Evolutionary conservation across 2,888 invertebrate genomes (phyloP).

Genomic region (Tenthredo livida): DNA sequence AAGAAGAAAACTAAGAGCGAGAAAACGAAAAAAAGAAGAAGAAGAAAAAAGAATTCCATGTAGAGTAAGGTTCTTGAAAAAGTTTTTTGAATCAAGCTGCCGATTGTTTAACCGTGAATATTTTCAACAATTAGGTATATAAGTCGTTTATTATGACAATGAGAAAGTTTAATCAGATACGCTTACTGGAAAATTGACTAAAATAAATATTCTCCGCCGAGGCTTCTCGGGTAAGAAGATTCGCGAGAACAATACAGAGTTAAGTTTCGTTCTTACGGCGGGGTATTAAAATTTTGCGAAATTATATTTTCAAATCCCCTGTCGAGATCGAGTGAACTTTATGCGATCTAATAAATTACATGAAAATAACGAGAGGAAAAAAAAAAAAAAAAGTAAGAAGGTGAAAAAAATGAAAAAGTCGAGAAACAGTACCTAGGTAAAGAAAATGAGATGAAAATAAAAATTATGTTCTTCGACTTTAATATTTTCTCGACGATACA

Average conservation of each 20-base stretch:
- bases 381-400: background rate
- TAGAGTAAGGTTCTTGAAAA: background rate
- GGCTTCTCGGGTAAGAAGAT: background rate
- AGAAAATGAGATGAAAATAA: background rate
- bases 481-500: constrained; percentile 2
- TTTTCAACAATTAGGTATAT: background rate
- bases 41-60: background rate
- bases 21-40: background rate
- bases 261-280: background rate
- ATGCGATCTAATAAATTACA: background rate
- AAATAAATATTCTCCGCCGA: background rate
- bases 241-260: background rate
- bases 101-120: background rate
- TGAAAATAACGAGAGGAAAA: background rate
- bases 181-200: background rate
- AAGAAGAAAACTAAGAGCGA: background rate
- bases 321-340: background rate
- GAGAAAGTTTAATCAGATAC: background rate
- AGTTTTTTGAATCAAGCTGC: background rate
- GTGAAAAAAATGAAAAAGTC: background rate
- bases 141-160: background rate
- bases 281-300: background rate
- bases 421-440: background rate
- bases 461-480: background rate
- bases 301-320: background rate